Conservation (phyloP, 2,888 invertebrate genomes). For the Erebia epiphron region DNA sequence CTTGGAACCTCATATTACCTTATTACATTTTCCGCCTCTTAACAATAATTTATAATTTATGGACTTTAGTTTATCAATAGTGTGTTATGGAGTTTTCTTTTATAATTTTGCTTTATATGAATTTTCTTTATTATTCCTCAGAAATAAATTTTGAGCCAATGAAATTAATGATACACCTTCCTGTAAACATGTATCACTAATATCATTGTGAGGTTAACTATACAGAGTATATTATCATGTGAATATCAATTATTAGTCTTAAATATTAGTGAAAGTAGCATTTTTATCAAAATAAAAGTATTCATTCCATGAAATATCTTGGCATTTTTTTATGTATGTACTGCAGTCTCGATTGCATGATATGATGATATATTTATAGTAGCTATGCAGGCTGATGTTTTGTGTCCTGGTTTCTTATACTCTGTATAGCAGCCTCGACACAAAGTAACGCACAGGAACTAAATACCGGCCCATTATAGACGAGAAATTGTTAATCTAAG, state of each 20-base stretch:
- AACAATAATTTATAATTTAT: slow-evolving; percentile 12
- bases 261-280: slow-evolving; percentile 37
- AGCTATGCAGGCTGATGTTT: slow-evolving; percentile 17
- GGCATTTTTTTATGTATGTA: slow-evolving; percentile 37
- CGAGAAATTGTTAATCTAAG: not conserved
- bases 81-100: not conserved
- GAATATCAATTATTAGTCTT: slow-evolving; percentile 40
- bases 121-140: slow-evolving; percentile 25
- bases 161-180: slow-evolving; percentile 29
- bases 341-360: slow-evolving; percentile 18
- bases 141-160: slow-evolving; percentile 26
- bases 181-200: slow-evolving; percentile 24
- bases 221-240: slow-evolving; percentile 50
- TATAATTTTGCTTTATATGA: slow-evolving; percentile 14
- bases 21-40: slow-evolving; percentile 24
- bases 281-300: slow-evolving; percentile 46
- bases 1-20: not conserved
- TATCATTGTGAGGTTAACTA: slow-evolving; percentile 44
- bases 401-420: slow-evolving; percentile 35
- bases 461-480: slow-evolving; percentile 8
- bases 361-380: slow-evolving; percentile 7
- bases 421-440: slow-evolving; percentile 40
- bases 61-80: slow-evolving; percentile 20
- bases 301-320: slow-evolving; percentile 51
- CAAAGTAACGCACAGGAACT: slow-evolving; percentile 39